These are phyloP conservation scores for Hippopotamyrus pictus DNA, from an alignment of 2,797 vertebrate species.

Conservation along the genomic window DNA sequence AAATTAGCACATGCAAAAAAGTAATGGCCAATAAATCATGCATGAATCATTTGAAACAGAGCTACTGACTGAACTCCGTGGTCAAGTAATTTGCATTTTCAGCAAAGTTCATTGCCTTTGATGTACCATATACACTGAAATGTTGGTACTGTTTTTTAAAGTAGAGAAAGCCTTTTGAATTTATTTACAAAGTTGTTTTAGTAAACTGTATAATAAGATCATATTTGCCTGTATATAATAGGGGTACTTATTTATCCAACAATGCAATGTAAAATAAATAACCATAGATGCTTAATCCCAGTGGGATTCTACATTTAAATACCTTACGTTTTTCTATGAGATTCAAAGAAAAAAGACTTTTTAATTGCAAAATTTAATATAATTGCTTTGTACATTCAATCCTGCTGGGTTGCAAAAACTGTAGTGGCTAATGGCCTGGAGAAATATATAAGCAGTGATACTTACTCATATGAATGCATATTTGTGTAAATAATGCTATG, in stretches of 20 bases:
- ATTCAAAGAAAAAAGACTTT: neutral
- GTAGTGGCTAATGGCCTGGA: neutral
- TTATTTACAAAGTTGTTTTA: neutral
- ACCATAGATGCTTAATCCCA: neutral
- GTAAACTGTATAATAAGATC: neutral
- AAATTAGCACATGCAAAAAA: neutral
- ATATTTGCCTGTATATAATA: neutral
- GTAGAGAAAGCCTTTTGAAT: neutral
- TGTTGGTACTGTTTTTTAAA: neutral
- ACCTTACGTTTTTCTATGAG: neutral
- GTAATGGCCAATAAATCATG: neutral
- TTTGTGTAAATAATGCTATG: neutral
- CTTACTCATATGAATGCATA: neutral
- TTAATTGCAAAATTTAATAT: neutral
- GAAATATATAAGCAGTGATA: neutral
- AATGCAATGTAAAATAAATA: neutral
- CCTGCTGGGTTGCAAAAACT: neutral
- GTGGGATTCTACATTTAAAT: neutral
- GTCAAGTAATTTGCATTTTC: neutral
- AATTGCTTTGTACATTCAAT: neutral
- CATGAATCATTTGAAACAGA: neutral
- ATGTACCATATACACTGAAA: neutral
- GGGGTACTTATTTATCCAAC: neutral
- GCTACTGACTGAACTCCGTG: neutral
- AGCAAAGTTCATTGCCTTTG: neutral